Conservation (phyloP, 2,888 invertebrate genomes). For the Tridacna crocea region DNA sequence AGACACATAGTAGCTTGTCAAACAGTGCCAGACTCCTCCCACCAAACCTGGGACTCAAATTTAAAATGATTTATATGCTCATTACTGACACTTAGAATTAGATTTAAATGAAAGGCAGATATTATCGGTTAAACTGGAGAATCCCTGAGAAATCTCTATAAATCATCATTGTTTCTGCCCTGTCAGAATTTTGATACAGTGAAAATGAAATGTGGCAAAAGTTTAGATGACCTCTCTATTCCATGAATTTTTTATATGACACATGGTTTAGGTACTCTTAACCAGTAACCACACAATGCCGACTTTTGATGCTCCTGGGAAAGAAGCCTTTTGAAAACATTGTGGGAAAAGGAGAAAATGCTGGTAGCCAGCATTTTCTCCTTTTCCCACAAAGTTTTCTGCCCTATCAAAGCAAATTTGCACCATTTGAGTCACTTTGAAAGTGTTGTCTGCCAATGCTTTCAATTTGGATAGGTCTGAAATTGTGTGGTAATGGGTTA, state of each 20-base stretch:
- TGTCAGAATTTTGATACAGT: constrained; percentile 19
- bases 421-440: too few species aligned
- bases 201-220: constrained; percentile 3
- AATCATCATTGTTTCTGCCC: constrained; percentile 2
- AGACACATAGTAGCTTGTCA: background rate
- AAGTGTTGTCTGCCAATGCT: too few species aligned
- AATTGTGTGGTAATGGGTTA: too few species aligned
- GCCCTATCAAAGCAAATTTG: too few species aligned
- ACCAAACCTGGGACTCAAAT: background rate
- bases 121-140: background rate
- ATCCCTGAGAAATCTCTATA: background rate
- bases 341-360: constrained; percentile 1
- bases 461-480: too few species aligned
- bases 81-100: constrained; percentile 8
- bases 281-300: too few species aligned
- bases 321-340: too few species aligned
- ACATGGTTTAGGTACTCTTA: background rate
- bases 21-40: background rate
- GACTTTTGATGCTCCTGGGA: too few species aligned
- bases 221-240: constrained; percentile 3
- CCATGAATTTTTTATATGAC: background rate
- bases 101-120: constrained; percentile 17
- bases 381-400: too few species aligned
- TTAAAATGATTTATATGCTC: constrained; percentile 18
- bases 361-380: too few species aligned